Percentiles rank a stretch among this genome's conserved stretches.
Evolutionary conservation across 2,888 invertebrate genomes (phyloP).

Genomic region (Acanthoscelides obtectus): DNA sequence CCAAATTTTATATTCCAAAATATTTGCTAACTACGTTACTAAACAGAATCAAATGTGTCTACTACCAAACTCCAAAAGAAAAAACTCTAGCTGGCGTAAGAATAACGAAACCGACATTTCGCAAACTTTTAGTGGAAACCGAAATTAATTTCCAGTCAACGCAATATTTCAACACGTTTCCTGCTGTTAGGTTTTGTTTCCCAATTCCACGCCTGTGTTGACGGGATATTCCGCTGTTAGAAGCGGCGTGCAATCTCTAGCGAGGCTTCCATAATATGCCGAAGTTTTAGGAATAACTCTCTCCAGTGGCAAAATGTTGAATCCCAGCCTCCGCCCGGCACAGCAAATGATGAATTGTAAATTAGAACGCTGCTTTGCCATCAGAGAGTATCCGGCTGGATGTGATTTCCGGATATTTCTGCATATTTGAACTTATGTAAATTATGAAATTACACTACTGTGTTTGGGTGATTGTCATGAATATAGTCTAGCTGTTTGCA

Average conservation of each 20-base stretch:
- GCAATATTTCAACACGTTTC: too few relatives aligned
- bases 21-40: too few relatives aligned
- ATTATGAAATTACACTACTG: background rate
- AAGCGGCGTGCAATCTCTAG: background rate
- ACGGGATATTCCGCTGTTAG: background rate
- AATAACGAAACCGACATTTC: too few relatives aligned
- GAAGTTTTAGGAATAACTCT: background rate
- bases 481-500: too few relatives aligned
- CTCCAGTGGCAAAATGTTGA: background rate
- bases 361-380: background rate
- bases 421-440: background rate
- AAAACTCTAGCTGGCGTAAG: too few relatives aligned
- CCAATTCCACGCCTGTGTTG: background rate
- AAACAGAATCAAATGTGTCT: too few relatives aligned
- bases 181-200: too few relatives aligned
- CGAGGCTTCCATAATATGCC: background rate
- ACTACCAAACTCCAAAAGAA: too few relatives aligned
- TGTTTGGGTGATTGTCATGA: background rate
- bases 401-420: background rate
- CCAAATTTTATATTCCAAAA: too few relatives aligned
- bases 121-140: too few relatives aligned
- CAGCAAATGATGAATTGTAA: background rate
- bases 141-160: too few relatives aligned
- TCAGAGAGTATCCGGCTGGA: background rate
- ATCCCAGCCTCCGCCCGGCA: too few relatives aligned